These are phyloP conservation scores for Aleiodes leptofemur DNA, from an alignment of 2,888 invertebrate genomes.

Conservation along the genomic window DNA sequence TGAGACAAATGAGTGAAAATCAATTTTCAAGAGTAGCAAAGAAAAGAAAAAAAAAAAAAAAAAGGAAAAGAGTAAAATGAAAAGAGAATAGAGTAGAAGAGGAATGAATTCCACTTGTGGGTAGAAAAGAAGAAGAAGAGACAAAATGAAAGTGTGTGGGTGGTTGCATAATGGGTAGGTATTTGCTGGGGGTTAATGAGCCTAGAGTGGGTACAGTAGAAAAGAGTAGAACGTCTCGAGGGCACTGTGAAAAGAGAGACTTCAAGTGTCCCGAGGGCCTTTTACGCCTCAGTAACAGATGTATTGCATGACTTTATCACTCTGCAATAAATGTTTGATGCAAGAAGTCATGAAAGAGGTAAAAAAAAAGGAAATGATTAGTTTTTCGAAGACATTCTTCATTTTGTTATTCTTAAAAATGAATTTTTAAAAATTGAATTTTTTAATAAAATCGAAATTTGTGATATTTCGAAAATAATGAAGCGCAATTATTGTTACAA, in stretches of 20 bases:
- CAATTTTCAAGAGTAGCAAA: neutral
- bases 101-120: conserved; percentile 30
- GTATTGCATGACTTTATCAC: conserved; percentile 11
- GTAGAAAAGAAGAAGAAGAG: conserved; percentile 9
- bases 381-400: neutral
- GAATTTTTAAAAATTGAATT: too few relatives aligned
- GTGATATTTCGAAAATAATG: too few relatives aligned
- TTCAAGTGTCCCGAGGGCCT: conserved; percentile 34
- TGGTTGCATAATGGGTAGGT: conserved; percentile 30
- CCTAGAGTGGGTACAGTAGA: conserved; percentile 23
- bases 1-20: conserved; percentile 1
- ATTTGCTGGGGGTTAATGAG: conserved; percentile 29
- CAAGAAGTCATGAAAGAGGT: neutral
- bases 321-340: neutral
- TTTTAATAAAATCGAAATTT: too few relatives aligned
- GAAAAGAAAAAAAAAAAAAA: neutral
- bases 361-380: neutral
- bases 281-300: conserved; percentile 16
- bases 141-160: conserved; percentile 36
- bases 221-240: conserved; percentile 20
- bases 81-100: neutral
- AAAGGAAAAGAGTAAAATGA: neutral
- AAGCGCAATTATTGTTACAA: too few relatives aligned
- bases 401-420: neutral
- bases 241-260: conserved; percentile 21